Percentiles rank a stretch among this genome's conserved stretches.
Evolutionary conservation across 2,888 invertebrate species (phyloP).

Genomic region (Nomada hirtipes): DNA sequence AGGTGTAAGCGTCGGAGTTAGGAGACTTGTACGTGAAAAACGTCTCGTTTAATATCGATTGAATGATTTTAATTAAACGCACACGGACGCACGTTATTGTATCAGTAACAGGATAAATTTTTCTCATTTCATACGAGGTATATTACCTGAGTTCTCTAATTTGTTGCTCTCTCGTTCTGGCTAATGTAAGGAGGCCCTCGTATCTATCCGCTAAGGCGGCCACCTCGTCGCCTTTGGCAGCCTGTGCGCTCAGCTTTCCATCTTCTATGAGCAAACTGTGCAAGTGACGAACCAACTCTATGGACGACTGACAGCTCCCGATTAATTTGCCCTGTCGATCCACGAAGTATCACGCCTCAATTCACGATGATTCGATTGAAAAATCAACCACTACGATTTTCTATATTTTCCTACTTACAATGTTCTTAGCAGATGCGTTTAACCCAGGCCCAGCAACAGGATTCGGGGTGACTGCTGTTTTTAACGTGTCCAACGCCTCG

Average conservation of each 20-base stretch:
- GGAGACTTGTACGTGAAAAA: slow-evolving; percentile 84
- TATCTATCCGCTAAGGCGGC: slow-evolving; percentile 88
- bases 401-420: slow-evolving; percentile 80
- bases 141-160: slow-evolving; percentile 91
- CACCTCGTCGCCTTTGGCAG: slow-evolving; percentile 89
- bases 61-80: neutral
- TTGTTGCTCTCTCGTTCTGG: slow-evolving; percentile 91
- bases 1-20: slow-evolving; percentile 86
- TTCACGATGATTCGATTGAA: neutral
- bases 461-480: slow-evolving; percentile 87
- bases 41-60: neutral
- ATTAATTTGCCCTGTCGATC: slow-evolving; percentile 88
- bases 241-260: slow-evolving; percentile 88
- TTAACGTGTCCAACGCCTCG: slow-evolving; percentile 88
- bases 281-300: slow-evolving; percentile 93
- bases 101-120: neutral
- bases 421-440: slow-evolving; percentile 88
- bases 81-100: neutral
- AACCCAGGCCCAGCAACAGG: slow-evolving; percentile 85
- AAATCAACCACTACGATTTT: neutral
- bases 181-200: slow-evolving; percentile 88
- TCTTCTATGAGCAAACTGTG: slow-evolving; percentile 90
- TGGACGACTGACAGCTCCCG: slow-evolving; percentile 91
- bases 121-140: neutral
- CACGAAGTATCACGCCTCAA: neutral